These are phyloP conservation scores for Brachyopa scutellaris DNA, from an alignment of 2,888 invertebrate genomes.

Conservation along the genomic window DNA sequence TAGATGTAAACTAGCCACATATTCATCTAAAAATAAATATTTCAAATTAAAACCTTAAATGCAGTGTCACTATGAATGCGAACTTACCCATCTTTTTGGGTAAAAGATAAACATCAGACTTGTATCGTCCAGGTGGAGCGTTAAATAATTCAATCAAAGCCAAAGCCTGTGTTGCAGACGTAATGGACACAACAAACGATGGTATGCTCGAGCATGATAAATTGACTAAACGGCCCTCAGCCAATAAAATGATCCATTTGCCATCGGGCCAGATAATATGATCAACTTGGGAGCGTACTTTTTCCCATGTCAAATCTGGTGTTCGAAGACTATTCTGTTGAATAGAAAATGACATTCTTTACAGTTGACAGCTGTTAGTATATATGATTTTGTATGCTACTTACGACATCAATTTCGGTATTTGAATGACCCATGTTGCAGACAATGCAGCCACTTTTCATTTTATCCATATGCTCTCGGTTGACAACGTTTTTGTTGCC, in stretches of 20 bases:
- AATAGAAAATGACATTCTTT: conserved; percentile 48
- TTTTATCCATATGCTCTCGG: conserved; percentile 96
- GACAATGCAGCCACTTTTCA: conserved; percentile 97
- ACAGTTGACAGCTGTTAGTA: no score
- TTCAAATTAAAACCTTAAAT: no score
- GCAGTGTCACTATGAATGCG: no score
- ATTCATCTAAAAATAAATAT: conserved; percentile 88
- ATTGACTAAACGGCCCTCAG: conserved; percentile 97
- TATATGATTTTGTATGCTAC: no score
- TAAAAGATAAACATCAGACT: conserved; percentile 97
- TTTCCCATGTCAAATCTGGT: conserved; percentile 98
- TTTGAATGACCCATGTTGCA: conserved; percentile 99
- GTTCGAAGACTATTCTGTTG: conserved; percentile 92
- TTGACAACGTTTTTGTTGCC: conserved; percentile 98
- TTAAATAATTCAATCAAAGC: conserved; percentile 98
- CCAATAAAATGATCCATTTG: conserved; percentile 95
- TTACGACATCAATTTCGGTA: conserved; percentile 96
- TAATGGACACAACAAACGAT: conserved; percentile 98
- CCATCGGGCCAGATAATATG: conserved; percentile 99
- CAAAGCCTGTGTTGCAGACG: conserved; percentile 97
- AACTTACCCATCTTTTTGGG: conserved; percentile 99
- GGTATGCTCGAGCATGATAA: conserved; percentile 98
- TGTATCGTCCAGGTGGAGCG: conserved; percentile 96
- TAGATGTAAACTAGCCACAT: conserved; percentile 97
- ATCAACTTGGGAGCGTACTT: conserved; percentile 98